phyloP scores from a whole-genome alignment of 1,140 invertebrate genomes.

The Drosophila burlai region DNA sequence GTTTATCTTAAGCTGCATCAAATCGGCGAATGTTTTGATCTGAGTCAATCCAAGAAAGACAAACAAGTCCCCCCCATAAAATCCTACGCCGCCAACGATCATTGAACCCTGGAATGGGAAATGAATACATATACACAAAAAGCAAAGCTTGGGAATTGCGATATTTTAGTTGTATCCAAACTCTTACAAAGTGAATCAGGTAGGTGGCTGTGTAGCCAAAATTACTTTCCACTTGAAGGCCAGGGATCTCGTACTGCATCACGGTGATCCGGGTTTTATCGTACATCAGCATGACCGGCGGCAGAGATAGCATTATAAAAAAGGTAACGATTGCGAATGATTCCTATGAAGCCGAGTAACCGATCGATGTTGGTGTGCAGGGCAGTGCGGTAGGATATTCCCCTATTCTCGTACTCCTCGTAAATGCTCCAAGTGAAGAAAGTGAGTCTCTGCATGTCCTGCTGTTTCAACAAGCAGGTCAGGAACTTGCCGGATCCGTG shows the following conservation, averaged over 20 bases:
- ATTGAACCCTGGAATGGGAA: constrained; percentile 13
- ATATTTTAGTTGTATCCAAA: too few relatives aligned
- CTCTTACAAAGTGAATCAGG: constrained; percentile 37
- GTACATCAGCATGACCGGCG: constrained; percentile 24
- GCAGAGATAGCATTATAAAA: constrained; percentile 30
- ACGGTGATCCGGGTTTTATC: constrained; percentile 47
- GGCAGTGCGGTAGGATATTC: not conserved
- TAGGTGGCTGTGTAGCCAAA: constrained; percentile 36
- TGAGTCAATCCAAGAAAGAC: constrained; percentile 45
- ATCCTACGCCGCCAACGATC: constrained; percentile 42
- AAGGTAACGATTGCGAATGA: constrained; percentile 37
- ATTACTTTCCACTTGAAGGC: constrained; percentile 38
- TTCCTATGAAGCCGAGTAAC: constrained; percentile 16
- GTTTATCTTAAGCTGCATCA: constrained; percentile 41
- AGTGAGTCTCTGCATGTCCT: constrained; percentile 18
- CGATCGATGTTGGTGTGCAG: constrained; percentile 51
- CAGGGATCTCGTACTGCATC: constrained; percentile 54
- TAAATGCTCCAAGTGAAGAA: constrained; percentile 17
- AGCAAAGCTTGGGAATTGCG: too few relatives aligned
- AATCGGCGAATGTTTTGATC: constrained; percentile 46
- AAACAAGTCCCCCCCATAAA: constrained; percentile 56
- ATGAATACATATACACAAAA: too few relatives aligned
- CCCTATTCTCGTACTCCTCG: constrained; percentile 40
- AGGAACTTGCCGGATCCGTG: constrained; percentile 27
- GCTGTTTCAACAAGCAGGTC: constrained; percentile 31